These are phyloP conservation scores for Scaptomyza cyrtandrae DNA, from an alignment of 2,888 invertebrate species.

Conservation along the genomic window DNA sequence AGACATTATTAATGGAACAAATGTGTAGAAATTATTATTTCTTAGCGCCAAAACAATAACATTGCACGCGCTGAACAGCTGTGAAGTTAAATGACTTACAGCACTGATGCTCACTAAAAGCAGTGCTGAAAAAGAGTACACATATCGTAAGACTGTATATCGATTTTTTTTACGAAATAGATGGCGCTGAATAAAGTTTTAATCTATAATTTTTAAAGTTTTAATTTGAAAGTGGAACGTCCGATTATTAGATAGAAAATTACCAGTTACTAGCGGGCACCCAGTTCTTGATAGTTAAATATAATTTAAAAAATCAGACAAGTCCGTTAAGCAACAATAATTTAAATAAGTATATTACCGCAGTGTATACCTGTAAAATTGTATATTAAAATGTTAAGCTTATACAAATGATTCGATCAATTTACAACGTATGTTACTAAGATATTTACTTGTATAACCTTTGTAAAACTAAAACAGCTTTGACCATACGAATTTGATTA, in stretches of 20 bases:
- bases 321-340: not conserved
- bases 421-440: not conserved
- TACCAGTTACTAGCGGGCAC: not conserved
- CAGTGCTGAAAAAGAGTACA: slow-evolving; percentile 5
- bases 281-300: not conserved
- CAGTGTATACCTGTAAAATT: not conserved
- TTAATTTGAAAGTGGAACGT: not conserved
- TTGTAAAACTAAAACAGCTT: not conserved
- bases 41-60: slow-evolving; percentile 57
- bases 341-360: not conserved
- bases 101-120: slow-evolving; percentile 1
- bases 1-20: slow-evolving; percentile 85
- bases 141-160: slow-evolving; percentile 20
- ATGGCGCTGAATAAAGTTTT: slow-evolving; percentile 1
- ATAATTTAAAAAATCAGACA: not conserved
- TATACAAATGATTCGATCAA: not conserved
- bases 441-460: not conserved
- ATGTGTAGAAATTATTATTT: slow-evolving; percentile 18
- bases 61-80: slow-evolving; percentile 53
- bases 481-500: not conserved
- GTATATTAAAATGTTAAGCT: too few relatives aligned
- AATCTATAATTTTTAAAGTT: not conserved
- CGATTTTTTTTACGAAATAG: slow-evolving; percentile 11
- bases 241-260: too few relatives aligned
- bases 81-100: slow-evolving; percentile 12